Conservation (phyloP, 2,113 vertebrate genomes). For the Vanacampus margaritifer region DNA sequence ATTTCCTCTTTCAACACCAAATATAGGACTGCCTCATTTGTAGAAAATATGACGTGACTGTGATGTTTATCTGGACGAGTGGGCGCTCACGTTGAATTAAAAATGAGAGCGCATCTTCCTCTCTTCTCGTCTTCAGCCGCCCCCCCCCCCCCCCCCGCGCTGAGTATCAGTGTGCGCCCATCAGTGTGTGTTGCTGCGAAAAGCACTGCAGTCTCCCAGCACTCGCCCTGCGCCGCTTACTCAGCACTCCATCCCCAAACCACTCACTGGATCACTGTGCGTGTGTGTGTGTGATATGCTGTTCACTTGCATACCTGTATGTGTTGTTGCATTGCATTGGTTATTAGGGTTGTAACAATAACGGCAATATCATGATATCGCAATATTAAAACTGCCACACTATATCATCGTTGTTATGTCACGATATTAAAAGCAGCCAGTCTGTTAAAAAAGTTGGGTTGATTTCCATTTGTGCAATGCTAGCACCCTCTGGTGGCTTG, state of each 20-base stretch:
- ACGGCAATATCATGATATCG: too few relatives aligned
- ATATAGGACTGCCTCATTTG: neutral
- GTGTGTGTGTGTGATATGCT: neutral
- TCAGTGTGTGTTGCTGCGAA: slow-evolving; percentile 53
- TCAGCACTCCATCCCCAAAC: slow-evolving; percentile 39
- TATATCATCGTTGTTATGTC: too few relatives aligned
- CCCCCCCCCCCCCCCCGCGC: slow-evolving; percentile 4
- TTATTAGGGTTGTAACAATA: too few relatives aligned
- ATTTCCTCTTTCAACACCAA: neutral
- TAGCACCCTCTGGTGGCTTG: too few relatives aligned
- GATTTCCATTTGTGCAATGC: too few relatives aligned
- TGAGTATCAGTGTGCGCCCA: slow-evolving; percentile 41
- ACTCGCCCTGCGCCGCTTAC: slow-evolving; percentile 60
- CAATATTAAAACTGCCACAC: too few relatives aligned
- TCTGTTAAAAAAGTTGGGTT: too few relatives aligned
- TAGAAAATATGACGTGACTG: neutral
- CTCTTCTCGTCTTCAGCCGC: neutral
- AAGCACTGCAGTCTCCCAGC: slow-evolving; percentile 70
- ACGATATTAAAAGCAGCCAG: too few relatives aligned
- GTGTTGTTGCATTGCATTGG: neutral
- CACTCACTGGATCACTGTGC: neutral
- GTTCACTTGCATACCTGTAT: neutral
- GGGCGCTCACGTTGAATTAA: neutral
- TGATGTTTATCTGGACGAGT: slow-evolving; percentile 1
- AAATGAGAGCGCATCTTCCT: slow-evolving; percentile 4